Evolutionary conservation across 2,113 vertebrate species (phyloP).

Genomic region (Drymodes brunneopygia): DNA sequence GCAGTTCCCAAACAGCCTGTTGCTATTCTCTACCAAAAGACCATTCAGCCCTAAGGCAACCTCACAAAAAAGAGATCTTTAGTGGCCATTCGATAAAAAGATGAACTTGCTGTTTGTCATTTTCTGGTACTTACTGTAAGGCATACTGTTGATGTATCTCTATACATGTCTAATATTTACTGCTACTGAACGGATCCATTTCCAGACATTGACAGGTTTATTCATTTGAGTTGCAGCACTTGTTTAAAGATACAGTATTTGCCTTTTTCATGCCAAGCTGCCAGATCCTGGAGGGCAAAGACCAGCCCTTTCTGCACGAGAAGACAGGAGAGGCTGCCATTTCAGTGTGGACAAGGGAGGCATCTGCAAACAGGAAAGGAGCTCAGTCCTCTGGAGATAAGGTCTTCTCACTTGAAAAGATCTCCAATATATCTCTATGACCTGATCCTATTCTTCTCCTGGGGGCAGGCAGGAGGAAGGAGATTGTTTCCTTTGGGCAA

Average conservation of each 20-base stretch:
- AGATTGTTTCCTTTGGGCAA: not conserved
- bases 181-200: not conserved
- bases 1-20: not conserved
- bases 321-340: not conserved
- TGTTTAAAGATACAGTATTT: not conserved
- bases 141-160: not conserved
- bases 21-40: not conserved
- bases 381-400: not conserved
- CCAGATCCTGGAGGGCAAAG: not conserved
- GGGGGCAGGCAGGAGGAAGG: not conserved
- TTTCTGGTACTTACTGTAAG: not conserved
- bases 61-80: not conserved
- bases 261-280: not conserved
- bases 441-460: not conserved
- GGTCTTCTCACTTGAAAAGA: not conserved
- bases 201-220: not conserved
- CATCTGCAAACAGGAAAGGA: not conserved
- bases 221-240: not conserved
- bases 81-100: not conserved
- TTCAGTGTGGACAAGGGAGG: not conserved
- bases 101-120: not conserved
- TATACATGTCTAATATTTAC: not conserved
- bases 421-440: not conserved
- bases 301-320: not conserved
- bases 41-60: not conserved